These are phyloP conservation scores for Ditula angustiorana DNA, from an alignment of 2,888 invertebrate genomes.

Conservation along the genomic window DNA sequence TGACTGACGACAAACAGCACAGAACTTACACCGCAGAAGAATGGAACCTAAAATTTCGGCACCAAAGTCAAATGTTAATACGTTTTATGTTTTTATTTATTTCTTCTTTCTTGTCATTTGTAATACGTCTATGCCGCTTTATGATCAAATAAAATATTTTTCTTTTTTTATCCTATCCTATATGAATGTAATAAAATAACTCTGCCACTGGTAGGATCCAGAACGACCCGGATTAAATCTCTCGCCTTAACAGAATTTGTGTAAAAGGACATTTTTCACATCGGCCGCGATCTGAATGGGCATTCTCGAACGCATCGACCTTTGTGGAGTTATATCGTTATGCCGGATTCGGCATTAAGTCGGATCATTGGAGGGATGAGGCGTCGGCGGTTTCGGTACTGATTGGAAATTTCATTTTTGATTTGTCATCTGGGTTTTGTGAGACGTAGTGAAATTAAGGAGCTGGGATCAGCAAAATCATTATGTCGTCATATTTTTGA, in stretches of 20 bases:
- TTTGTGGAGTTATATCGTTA: conserved; percentile 33
- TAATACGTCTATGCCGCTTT: too few relatives aligned
- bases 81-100: too few relatives aligned
- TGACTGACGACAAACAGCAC: too few relatives aligned
- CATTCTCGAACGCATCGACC: conserved; percentile 41
- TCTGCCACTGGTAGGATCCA: conserved; percentile 17
- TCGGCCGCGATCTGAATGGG: conserved; percentile 53
- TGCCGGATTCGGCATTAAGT: conserved; percentile 24
- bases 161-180: too few relatives aligned
- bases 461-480: not conserved
- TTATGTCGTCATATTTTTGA: not conserved
- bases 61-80: too few relatives aligned
- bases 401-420: conserved; percentile 30
- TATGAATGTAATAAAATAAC: too few relatives aligned
- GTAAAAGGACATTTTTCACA: conserved; percentile 53
- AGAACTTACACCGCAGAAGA: too few relatives aligned
- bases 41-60: too few relatives aligned
- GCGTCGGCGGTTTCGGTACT: conserved; percentile 29
- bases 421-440: conserved; percentile 19
- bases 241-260: conserved; percentile 60
- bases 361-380: conserved; percentile 34
- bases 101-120: too few relatives aligned
- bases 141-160: too few relatives aligned
- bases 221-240: conserved; percentile 23
- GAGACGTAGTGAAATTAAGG: not conserved